Conservation (phyloP, 1,140 invertebrate genomes). For the Brachionus angularis region DNA sequence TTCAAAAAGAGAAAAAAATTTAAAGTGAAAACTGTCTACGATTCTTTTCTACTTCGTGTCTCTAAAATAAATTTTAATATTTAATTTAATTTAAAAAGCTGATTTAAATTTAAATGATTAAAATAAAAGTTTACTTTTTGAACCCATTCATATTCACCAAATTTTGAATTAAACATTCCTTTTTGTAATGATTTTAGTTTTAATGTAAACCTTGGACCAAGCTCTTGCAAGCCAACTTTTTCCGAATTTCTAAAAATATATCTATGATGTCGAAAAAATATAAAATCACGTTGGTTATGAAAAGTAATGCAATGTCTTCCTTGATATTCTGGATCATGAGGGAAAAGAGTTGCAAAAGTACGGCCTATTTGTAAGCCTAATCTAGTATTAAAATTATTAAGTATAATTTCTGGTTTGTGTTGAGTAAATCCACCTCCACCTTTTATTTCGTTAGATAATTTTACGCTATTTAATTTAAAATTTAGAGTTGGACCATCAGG, state of each 20-base stretch:
- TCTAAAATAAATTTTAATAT: conserved; percentile 54
- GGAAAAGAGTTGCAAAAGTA: conserved; percentile 92
- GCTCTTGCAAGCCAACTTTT: conserved; percentile 77
- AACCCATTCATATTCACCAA: conserved; percentile 93
- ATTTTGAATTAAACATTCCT: conserved; percentile 92
- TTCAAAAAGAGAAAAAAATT: too few relatives aligned
- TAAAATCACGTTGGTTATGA: conserved; percentile 97
- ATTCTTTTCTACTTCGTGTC: conserved; percentile 84
- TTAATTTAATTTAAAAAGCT: conserved; percentile 83
- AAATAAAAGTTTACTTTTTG: conserved; percentile 66
- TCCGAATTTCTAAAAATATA: conserved; percentile 85
- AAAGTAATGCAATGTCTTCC: conserved; percentile 89
- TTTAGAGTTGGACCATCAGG: conserved; percentile 91
- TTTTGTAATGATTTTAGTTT: conserved; percentile 86
- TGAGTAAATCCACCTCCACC: conserved; percentile 63
- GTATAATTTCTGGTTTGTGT: conserved; percentile 86
- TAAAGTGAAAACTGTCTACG: conserved; percentile 82
- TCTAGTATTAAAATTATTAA: conserved; percentile 92
- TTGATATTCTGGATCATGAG: conserved; percentile 88
- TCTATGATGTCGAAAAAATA: conserved; percentile 97
- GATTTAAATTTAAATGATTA: conserved; percentile 64
- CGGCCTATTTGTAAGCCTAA: conserved; percentile 81
- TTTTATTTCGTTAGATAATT: conserved; percentile 59
- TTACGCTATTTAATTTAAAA: conserved; percentile 64
- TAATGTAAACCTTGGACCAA: conserved; percentile 91